Percentiles rank a stretch among this genome's conserved stretches.
Evolutionary conservation across 2,888 invertebrate genomes (phyloP).

Genomic region (Scrobipalpa costella): DNA sequence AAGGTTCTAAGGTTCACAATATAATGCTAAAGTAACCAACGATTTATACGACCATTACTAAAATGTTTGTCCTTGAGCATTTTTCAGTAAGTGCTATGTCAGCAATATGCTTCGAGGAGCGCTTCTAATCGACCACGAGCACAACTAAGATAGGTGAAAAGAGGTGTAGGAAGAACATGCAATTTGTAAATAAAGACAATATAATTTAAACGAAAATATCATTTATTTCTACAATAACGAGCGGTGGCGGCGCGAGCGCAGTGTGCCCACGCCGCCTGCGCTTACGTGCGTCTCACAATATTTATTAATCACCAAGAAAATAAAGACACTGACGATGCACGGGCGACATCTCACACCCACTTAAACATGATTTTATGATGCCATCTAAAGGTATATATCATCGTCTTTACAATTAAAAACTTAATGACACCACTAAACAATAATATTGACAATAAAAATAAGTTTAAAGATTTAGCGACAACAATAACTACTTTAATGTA

Average conservation of each 20-base stretch:
- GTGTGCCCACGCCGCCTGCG: constrained; percentile 52
- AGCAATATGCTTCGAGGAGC: too few relatives aligned
- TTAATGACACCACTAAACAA: constrained; percentile 67
- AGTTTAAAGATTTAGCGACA: constrained; percentile 70
- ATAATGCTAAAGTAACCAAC: too few relatives aligned
- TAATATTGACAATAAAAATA: constrained; percentile 66
- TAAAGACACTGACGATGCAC: constrained; percentile 70
- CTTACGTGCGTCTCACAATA: constrained; percentile 76
- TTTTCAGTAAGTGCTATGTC: too few relatives aligned
- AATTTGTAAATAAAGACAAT: constrained; percentile 29
- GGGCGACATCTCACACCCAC: constrained; percentile 58
- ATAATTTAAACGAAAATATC: constrained; percentile 79
- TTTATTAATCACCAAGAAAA: constrained; percentile 72
- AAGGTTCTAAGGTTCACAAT: too few relatives aligned
- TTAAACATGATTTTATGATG: constrained; percentile 67
- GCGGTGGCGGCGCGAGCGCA: constrained; percentile 53
- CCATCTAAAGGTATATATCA: constrained; percentile 67
- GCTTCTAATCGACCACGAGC: too few relatives aligned
- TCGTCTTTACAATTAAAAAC: constrained; percentile 59
- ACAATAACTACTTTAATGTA: constrained; percentile 71
- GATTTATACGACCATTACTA: too few relatives aligned
- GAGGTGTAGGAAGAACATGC: neutral
- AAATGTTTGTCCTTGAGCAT: too few relatives aligned
- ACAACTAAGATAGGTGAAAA: too few relatives aligned
- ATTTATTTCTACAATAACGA: constrained; percentile 79